Evolutionary conservation across 2,113 vertebrate genomes (phyloP).

Genomic region (Notarius quadriscutis): DNA sequence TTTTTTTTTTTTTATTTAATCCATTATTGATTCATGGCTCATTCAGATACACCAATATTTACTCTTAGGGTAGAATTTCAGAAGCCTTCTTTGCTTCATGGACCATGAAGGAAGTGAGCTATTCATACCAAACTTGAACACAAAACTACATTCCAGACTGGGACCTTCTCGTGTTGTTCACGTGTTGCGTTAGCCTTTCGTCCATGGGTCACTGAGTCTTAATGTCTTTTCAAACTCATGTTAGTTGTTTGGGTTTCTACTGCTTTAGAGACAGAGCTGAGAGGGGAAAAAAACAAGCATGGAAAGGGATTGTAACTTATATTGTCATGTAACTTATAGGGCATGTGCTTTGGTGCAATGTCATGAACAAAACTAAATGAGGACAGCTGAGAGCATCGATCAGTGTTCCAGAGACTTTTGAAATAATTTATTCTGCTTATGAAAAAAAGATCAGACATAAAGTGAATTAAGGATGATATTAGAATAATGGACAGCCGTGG

Average conservation of each 20-base stretch:
- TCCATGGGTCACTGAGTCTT: conserved; percentile 70
- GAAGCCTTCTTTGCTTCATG: conserved; percentile 30
- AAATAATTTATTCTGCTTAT: background rate
- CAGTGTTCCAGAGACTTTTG: background rate
- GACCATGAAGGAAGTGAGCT: conserved; percentile 48
- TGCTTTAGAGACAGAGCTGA: conserved; percentile 69
- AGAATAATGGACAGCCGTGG: background rate
- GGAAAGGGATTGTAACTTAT: conserved; percentile 49
- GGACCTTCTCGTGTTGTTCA: conserved; percentile 55
- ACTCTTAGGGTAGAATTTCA: conserved; percentile 43
- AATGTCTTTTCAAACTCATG: conserved; percentile 67
- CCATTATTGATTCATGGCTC: background rate
- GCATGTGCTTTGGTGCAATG: conserved; percentile 50
- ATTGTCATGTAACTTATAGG: conserved; percentile 60
- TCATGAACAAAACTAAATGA: conserved; percentile 16
- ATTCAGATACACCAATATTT: conserved; percentile 5
- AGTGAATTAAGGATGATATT: background rate
- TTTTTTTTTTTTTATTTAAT: background rate
- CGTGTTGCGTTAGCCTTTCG: conserved; percentile 64
- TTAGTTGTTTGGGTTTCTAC: conserved; percentile 70
- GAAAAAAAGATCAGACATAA: background rate
- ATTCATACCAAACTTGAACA: conserved; percentile 70
- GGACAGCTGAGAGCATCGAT: background rate
- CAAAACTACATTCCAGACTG: conserved; percentile 64
- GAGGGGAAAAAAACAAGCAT: conserved; percentile 63